phyloP scores from a whole-genome alignment of 64 coral and sea anemone species.

The Pocillopora damicornis region DNA sequence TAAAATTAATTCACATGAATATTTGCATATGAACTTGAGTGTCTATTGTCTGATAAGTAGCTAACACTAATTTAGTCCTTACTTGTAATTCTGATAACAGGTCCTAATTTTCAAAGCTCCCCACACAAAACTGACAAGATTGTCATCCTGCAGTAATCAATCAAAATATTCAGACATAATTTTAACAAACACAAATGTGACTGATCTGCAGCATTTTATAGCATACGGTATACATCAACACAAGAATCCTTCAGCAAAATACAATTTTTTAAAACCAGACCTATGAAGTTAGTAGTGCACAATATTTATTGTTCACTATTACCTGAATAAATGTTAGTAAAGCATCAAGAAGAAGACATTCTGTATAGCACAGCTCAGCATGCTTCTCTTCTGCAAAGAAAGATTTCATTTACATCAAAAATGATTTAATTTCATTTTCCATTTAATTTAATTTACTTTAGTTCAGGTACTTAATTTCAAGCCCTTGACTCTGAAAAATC shows the following conservation, averaged over 20 bases:
- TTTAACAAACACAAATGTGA: neutral
- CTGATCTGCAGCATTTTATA: no score
- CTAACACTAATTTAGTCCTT: neutral
- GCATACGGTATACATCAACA: no score
- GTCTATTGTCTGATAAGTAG: no score
- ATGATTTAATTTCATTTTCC: neutral
- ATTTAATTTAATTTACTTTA: no score
- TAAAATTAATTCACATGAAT: no score
- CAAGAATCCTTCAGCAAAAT: no score
- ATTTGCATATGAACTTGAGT: no score
- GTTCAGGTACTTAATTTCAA: no score
- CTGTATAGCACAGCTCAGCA: constrained; percentile 96
- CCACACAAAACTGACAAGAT: constrained; percentile 91
- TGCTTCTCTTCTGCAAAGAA: constrained; percentile 73
- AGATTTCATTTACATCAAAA: neutral
- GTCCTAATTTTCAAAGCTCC: constrained; percentile 88
- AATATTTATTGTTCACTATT: neutral
- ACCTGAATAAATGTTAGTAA: constrained; percentile 97
- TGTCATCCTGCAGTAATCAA: constrained; percentile 71
- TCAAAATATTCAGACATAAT: neutral
- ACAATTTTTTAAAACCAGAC: no score
- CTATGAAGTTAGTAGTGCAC: no score
- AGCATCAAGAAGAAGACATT: constrained; percentile 90
- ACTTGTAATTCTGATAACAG: constrained; percentile 95
- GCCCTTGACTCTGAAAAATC: no score